These are phyloP conservation scores for Eilema sororculum DNA, from an alignment of 2,888 invertebrate genomes.

Conservation along the genomic window DNA sequence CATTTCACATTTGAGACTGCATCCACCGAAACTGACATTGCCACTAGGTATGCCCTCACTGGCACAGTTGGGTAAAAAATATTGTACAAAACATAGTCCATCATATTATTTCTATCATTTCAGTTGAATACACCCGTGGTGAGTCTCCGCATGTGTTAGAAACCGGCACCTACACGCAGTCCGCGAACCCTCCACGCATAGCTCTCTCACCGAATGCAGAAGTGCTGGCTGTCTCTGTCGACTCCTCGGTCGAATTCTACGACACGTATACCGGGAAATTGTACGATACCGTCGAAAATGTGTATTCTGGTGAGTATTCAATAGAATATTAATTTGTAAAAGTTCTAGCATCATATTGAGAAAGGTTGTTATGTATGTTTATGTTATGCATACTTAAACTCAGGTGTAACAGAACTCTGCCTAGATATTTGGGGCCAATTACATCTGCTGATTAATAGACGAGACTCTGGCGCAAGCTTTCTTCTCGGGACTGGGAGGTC, in stretches of 20 bases:
- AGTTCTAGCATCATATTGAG: neutral
- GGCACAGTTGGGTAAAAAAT: too few species aligned
- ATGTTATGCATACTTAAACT: too few species aligned
- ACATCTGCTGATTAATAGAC: too few species aligned
- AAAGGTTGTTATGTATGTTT: too few species aligned
- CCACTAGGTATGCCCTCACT: too few species aligned
- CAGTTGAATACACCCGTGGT: constrained; percentile 93
- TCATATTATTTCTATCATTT: constrained; percentile 44
- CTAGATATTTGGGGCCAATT: too few species aligned
- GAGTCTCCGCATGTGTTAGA: constrained; percentile 92
- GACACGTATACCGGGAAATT: constrained; percentile 89
- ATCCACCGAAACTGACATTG: too few species aligned
- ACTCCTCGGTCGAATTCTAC: constrained; percentile 89
- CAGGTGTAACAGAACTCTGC: too few species aligned
- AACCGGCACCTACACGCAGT: constrained; percentile 88
- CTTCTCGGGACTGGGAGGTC: too few species aligned
- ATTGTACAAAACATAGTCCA: neutral
- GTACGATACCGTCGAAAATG: constrained; percentile 89
- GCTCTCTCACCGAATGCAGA: constrained; percentile 93
- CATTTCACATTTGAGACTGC: too few species aligned
- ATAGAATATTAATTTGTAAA: neutral
- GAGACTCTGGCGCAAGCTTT: too few species aligned
- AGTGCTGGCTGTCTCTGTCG: constrained; percentile 90
- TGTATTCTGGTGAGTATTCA: constrained; percentile 84
- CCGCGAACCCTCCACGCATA: constrained; percentile 86